phyloP scores from a whole-genome alignment of 1,140 invertebrate species.

The Geopemphigus sp. region DNA sequence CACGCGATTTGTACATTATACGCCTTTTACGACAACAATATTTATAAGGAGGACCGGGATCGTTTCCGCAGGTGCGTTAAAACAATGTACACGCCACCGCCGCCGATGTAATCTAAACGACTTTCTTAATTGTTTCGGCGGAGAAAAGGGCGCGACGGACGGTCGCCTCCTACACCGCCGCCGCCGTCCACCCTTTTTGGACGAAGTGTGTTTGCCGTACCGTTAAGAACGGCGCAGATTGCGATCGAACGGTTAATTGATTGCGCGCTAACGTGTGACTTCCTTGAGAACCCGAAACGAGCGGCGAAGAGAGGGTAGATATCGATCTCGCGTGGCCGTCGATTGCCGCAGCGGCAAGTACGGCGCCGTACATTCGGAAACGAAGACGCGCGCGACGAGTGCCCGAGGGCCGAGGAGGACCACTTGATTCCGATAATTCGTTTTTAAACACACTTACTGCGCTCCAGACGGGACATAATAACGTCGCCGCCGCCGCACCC shows the following conservation, averaged over 20 bases:
- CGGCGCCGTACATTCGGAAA: neutral
- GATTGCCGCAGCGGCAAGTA: no score
- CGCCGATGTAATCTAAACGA: neutral
- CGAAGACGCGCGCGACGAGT: slow-evolving; percentile 7
- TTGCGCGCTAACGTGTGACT: slow-evolving; percentile 30
- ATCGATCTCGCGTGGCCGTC: slow-evolving; percentile 25
- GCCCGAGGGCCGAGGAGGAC: slow-evolving; percentile 1
- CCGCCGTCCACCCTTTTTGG: neutral
- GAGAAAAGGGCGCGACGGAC: no score
- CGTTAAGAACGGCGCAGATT: slow-evolving; percentile 32
- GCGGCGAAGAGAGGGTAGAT: slow-evolving; percentile 15
- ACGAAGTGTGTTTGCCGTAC: slow-evolving; percentile 9
- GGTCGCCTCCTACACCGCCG: no score
- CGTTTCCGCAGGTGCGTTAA: neutral
- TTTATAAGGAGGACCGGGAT: neutral
- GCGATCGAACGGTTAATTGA: slow-evolving; percentile 45
- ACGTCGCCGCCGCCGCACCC: no score
- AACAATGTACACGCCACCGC: neutral
- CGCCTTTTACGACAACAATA: neutral
- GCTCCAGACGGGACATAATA: neutral
- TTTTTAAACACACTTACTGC: slow-evolving; percentile 20
- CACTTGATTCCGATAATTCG: slow-evolving; percentile 46
- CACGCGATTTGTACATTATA: no score
- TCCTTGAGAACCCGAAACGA: slow-evolving; percentile 10
- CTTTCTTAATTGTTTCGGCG: slow-evolving; percentile 46